These are phyloP conservation scores for Eclectus roratus DNA, from an alignment of 2,113 vertebrate species.

Conservation along the genomic window DNA sequence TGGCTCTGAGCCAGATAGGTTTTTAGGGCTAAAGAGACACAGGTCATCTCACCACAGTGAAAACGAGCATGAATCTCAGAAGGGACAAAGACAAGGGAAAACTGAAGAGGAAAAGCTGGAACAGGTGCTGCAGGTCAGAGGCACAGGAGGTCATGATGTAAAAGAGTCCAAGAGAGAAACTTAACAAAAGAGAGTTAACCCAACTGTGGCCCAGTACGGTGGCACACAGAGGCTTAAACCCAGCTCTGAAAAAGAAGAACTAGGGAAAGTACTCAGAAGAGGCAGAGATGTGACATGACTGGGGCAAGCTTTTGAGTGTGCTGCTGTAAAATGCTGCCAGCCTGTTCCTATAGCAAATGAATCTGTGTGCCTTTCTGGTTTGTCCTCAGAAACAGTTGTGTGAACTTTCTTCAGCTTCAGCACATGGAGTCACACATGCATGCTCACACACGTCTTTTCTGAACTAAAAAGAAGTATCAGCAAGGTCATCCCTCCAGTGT, in stretches of 20 bases:
- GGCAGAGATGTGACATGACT: not conserved
- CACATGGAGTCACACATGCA: not conserved
- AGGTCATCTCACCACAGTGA: not conserved
- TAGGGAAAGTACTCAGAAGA: not conserved
- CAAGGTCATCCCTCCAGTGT: not conserved
- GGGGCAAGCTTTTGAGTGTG: not conserved
- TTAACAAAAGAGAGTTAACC: not conserved
- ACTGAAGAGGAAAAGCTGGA: not conserved
- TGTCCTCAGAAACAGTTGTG: not conserved
- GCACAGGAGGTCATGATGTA: not conserved
- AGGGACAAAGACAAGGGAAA: not conserved
- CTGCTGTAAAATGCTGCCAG: not conserved
- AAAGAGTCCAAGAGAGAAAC: not conserved
- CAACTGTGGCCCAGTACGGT: not conserved
- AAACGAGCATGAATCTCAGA: not conserved
- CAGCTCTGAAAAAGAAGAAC: not conserved
- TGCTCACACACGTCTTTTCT: not conserved
- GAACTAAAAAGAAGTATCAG: not conserved
- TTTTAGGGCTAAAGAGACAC: not conserved
- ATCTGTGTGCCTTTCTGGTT: not conserved
- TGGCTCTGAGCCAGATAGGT: not conserved
- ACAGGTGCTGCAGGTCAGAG: not conserved
- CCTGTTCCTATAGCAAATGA: not conserved
- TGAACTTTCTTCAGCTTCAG: not conserved
- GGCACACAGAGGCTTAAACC: not conserved